These are phyloP conservation scores for Chymomyza procnemis DNA, from an alignment of 2,888 invertebrate species.

Conservation along the genomic window DNA sequence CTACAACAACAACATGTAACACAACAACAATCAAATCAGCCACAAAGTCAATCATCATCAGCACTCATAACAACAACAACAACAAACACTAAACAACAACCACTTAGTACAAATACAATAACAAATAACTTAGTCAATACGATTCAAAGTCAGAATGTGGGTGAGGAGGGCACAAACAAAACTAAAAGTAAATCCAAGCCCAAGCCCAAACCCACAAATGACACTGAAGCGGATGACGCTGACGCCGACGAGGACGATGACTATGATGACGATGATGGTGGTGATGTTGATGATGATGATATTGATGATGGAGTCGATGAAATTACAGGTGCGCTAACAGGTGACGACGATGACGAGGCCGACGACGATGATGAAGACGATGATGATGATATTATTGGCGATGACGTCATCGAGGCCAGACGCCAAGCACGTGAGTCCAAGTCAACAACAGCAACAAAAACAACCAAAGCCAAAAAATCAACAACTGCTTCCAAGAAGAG, in stretches of 20 bases:
- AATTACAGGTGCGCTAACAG: slow-evolving; percentile 83
- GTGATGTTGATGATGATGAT: slow-evolving; percentile 77
- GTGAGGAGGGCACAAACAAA: slow-evolving; percentile 37
- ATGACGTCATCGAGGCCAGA: slow-evolving; percentile 83
- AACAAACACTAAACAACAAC: slow-evolving; percentile 37
- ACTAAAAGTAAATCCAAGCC: no score
- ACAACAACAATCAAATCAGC: slow-evolving; percentile 50
- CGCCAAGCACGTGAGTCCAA: slow-evolving; percentile 91
- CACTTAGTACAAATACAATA: slow-evolving; percentile 47
- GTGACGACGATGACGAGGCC: slow-evolving; percentile 83
- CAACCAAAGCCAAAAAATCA: slow-evolving; percentile 75
- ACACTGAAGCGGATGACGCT: slow-evolving; percentile 32
- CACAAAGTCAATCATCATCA: slow-evolving; percentile 57
- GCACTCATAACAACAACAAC: slow-evolving; percentile 35
- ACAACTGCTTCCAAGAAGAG: slow-evolving; percentile 76
- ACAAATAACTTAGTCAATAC: slow-evolving; percentile 39
- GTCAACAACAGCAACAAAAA: slow-evolving; percentile 80
- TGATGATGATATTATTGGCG: slow-evolving; percentile 83
- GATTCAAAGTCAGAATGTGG: slow-evolving; percentile 34
- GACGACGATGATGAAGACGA: slow-evolving; percentile 84
- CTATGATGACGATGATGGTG: slow-evolving; percentile 50
- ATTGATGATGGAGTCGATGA: slow-evolving; percentile 82
- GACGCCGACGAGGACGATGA: slow-evolving; percentile 40
- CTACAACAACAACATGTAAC: slow-evolving; percentile 36
- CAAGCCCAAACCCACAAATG: slow-evolving; percentile 23